These are phyloP conservation scores for Tragulus kanchil DNA, from an alignment of 2,113 vertebrate species.

Conservation along the genomic window DNA sequence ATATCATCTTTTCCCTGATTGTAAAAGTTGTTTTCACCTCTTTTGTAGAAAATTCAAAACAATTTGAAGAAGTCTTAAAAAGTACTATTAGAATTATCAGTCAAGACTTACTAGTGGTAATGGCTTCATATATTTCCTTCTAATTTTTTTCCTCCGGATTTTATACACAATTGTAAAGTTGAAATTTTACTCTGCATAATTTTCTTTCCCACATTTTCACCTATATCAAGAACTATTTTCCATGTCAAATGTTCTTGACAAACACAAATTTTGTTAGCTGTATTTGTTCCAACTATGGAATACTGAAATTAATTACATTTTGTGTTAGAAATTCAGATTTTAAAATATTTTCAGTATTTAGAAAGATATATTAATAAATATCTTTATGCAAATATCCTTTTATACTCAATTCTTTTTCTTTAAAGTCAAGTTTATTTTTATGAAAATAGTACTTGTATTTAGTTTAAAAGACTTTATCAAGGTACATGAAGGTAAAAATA, in stretches of 20 bases:
- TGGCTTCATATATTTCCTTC: not conserved
- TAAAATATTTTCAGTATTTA: conserved; percentile 11
- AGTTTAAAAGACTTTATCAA: conserved; percentile 25
- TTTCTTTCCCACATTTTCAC: conserved; percentile 8
- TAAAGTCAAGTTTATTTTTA: conserved; percentile 33
- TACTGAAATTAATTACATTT: not conserved
- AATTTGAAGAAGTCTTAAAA: not conserved
- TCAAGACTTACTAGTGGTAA: conserved; percentile 5
- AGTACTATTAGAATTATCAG: not conserved
- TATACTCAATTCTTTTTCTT: not conserved
- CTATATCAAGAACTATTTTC: not conserved
- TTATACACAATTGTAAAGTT: conserved; percentile 28
- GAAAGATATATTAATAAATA: not conserved
- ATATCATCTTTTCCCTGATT: not conserved
- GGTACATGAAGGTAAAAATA: not conserved
- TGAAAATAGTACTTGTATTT: not conserved
- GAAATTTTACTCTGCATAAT: not conserved
- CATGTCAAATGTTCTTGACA: not conserved
- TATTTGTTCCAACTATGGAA: not conserved
- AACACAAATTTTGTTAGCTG: not conserved
- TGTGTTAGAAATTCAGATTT: conserved; percentile 4
- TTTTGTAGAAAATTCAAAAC: conserved; percentile 25
- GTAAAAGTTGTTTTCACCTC: not conserved
- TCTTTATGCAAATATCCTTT: not conserved
- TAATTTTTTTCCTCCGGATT: not conserved